Evolutionary conservation across 2,113 vertebrate species (phyloP).

Genomic region (Lucifuga dentata): DNA sequence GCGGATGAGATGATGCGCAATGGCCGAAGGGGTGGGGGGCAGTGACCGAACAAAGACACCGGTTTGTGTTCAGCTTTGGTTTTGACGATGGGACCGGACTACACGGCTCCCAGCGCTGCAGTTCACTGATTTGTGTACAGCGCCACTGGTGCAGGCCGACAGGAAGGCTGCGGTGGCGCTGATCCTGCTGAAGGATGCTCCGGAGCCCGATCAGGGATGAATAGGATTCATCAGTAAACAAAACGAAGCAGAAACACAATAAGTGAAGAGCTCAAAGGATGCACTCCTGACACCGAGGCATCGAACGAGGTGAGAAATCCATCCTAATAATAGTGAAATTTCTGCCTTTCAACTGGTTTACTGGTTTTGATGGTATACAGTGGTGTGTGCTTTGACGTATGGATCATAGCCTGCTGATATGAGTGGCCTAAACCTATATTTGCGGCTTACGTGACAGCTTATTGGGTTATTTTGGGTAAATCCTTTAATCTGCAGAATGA

Average conservation of each 20-base stretch:
- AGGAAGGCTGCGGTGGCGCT: constrained; percentile 33
- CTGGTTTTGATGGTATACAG: constrained; percentile 46
- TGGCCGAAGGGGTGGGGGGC: constrained; percentile 27
- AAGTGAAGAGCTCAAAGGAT: too few species aligned
- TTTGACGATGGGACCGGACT: constrained; percentile 1
- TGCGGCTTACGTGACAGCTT: neutral
- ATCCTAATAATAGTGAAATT: too few species aligned
- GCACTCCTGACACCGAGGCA: too few species aligned
- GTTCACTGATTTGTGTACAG: constrained; percentile 20
- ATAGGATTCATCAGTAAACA: constrained; percentile 44
- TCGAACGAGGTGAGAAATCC: constrained; percentile 25
- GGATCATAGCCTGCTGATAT: constrained; percentile 12
- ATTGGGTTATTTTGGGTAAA: constrained; percentile 2
- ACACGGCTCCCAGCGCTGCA: neutral
- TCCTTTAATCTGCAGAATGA: neutral
- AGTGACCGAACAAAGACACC: neutral
- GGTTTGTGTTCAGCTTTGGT: neutral
- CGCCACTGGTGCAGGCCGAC: constrained; percentile 56
- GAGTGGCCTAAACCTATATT: constrained; percentile 32
- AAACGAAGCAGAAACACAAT: constrained; percentile 10
- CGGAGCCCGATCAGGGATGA: constrained; percentile 22
- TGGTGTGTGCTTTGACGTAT: constrained; percentile 32
- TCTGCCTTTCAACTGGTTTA: constrained; percentile 13
- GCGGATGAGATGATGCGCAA: constrained; percentile 52
- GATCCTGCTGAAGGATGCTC: constrained; percentile 59